Base-by-base conservation (phyloP, 2,888 invertebrate species). In the Diachrysia chrysitis region DNA sequence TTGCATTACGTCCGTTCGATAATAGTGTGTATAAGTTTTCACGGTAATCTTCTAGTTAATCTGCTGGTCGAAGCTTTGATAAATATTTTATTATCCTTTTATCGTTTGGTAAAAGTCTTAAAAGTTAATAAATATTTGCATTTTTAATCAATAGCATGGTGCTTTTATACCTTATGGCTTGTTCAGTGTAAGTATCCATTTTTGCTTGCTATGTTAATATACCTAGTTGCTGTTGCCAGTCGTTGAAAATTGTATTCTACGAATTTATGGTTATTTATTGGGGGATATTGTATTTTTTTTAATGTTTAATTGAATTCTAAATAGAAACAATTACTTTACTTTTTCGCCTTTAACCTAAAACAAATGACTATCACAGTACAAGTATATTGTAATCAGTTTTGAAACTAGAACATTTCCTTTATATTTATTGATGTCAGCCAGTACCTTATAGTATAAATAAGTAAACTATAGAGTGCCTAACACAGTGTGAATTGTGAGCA, bases 1-100 rank as follows among this genome's bases (percentile, higher is more conserved):
- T 65, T 78, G 59, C 67, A 68, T 82, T 82, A 82, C 48, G 63
- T 59, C 55, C 68, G 71, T 63, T 66, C 62, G 69, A 79, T 76
- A 68, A 57, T 63, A 14, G 54, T 19, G 42, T 66, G 35, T 51
- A 61, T 63, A 58, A 58, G 69, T 66, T 65, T 55, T 17, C 25
- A 4, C 23, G 48, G 35, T 60, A 46, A 64, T 63, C 53, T 64
- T 23, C 42, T 42, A n/a, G 42, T n/a, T 42, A 42, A 42, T 42
- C 42, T 42, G 42, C 42, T n/a, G 54, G 72, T 46, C 46, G 21
- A 21, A 37, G 58, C 17, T 59, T 58, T 53, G 58, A 7, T 62
- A 58, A 58, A 5, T 56, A 60, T 35, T 17, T 25, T 66, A 63
- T 25, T 35, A 25, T 1, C 12, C 4, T 17, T 14, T 19, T 37